A percentile compares a stretch with the other conserved stretches of the same genome.
Evolutionary conservation across 64 coral and sea anemone genomes (phyloP).

Genomic region (Hydrozoanthus tunicans): DNA sequence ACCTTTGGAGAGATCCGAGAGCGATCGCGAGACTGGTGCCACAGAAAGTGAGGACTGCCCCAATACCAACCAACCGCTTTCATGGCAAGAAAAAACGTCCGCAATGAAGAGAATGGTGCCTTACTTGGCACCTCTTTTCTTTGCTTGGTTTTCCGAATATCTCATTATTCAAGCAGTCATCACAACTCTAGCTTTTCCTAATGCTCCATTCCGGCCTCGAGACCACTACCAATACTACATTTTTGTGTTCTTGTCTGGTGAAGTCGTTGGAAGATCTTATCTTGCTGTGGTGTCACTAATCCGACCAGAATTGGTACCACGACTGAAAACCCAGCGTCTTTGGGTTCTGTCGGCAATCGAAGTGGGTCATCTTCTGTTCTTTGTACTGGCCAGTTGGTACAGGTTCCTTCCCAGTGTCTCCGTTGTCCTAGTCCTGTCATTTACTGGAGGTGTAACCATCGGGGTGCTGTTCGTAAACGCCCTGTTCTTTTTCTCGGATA

Average conservation of each 20-base stretch:
- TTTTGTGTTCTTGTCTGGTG: slow-evolving; percentile 72
- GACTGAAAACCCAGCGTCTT: slow-evolving; percentile 54
- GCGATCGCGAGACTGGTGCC: neutral
- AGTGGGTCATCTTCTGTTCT: slow-evolving; percentile 73
- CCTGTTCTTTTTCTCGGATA: slow-evolving; percentile 72
- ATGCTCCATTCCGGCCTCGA: slow-evolving; percentile 78
- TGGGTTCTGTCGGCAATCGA: slow-evolving; percentile 77
- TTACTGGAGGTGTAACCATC: slow-evolving; percentile 71
- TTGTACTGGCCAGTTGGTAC: slow-evolving; percentile 80
- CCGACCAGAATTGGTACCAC: slow-evolving; percentile 48
- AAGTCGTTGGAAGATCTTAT: slow-evolving; percentile 86
- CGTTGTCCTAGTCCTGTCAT: slow-evolving; percentile 49
- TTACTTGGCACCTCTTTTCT: slow-evolving; percentile 39
- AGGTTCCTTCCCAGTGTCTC: slow-evolving; percentile 72
- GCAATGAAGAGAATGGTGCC: slow-evolving; percentile 71
- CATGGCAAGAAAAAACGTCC: slow-evolving; percentile 62
- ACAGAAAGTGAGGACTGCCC: neutral
- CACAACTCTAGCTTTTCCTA: slow-evolving; percentile 83
- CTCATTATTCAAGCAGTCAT: slow-evolving; percentile 82
- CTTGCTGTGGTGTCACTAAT: slow-evolving; percentile 58
- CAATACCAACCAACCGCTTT: neutral
- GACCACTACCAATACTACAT: slow-evolving; percentile 95
- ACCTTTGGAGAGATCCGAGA: neutral
- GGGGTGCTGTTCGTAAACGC: slow-evolving; percentile 75
- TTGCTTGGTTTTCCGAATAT: slow-evolving; percentile 87